These are phyloP conservation scores for Strix occidentalis DNA, from an alignment of 2,797 vertebrate species.

Conservation along the genomic window DNA sequence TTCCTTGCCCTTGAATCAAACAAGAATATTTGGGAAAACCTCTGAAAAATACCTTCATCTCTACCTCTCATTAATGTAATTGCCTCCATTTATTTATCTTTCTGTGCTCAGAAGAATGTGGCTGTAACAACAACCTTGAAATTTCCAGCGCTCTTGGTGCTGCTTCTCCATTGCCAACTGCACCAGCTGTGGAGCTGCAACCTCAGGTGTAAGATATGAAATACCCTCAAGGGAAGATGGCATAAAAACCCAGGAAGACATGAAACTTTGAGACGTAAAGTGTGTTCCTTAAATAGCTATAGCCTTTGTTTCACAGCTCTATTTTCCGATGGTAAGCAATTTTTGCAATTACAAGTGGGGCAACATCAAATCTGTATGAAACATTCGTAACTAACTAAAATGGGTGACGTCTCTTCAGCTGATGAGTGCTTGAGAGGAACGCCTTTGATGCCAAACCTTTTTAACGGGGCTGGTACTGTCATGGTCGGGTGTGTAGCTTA, in stretches of 20 bases:
- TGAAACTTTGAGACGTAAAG: neutral
- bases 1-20: neutral
- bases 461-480: neutral
- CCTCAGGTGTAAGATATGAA: neutral
- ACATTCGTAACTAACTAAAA: constrained; percentile 48
- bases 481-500: neutral
- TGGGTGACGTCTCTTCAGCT: neutral
- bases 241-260: neutral
- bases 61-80: neutral
- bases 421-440: neutral
- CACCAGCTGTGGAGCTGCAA: neutral
- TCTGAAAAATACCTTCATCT: neutral
- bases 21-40: neutral
- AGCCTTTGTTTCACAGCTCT: constrained; percentile 2
- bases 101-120: neutral
- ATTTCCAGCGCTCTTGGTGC: neutral
- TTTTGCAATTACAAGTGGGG: constrained; percentile 13
- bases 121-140: neutral
- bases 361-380: constrained; percentile 15
- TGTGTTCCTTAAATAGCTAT: neutral
- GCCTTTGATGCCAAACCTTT: constrained; percentile 14
- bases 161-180: neutral
- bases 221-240: neutral
- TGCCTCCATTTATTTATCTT: neutral
- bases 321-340: neutral